phyloP scores from a whole-genome alignment of 2,888 invertebrate genomes.

The Cephalotes varians region DNA sequence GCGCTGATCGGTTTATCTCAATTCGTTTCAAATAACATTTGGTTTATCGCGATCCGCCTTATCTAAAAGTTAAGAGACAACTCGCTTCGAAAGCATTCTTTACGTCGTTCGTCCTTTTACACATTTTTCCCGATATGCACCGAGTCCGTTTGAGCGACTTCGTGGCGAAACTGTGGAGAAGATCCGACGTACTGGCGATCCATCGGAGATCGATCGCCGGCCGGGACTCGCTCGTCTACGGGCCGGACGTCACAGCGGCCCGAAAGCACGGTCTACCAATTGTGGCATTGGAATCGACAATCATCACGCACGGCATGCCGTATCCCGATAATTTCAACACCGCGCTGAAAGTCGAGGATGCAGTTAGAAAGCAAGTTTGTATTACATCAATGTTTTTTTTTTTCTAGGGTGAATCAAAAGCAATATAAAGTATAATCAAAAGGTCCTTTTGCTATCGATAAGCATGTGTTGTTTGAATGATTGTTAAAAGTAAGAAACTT shows the following conservation, averaged over 20 bases:
- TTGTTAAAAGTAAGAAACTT: not conserved
- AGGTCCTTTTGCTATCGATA: not conserved
- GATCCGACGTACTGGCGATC: not conserved
- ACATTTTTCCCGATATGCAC: slow-evolving; percentile 22
- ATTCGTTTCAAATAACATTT: not conserved
- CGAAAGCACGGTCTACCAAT: slow-evolving; percentile 90
- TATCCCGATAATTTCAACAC: slow-evolving; percentile 96
- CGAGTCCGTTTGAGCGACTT: not conserved
- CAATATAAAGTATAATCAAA: not conserved
- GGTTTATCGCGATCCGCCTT: not conserved
- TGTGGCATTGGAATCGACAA: slow-evolving; percentile 98
- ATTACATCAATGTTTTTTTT: not conserved
- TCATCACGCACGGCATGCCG: slow-evolving; percentile 99
- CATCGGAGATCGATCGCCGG: slow-evolving; percentile 28
- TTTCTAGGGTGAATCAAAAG: not conserved
- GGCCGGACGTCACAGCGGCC: slow-evolving; percentile 89
- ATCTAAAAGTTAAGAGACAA: not conserved
- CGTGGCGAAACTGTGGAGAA: not conserved
- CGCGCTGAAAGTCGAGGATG: slow-evolving; percentile 92
- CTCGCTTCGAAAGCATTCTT: not conserved
- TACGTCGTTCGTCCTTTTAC: not conserved
- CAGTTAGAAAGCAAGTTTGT: slow-evolving; percentile 88
- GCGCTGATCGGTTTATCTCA: not conserved
- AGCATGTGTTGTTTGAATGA: not conserved
- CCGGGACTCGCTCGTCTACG: slow-evolving; percentile 70